Conservation (phyloP, 1,140 invertebrate genomes). For the Neomicropteryx cornuta region DNA sequence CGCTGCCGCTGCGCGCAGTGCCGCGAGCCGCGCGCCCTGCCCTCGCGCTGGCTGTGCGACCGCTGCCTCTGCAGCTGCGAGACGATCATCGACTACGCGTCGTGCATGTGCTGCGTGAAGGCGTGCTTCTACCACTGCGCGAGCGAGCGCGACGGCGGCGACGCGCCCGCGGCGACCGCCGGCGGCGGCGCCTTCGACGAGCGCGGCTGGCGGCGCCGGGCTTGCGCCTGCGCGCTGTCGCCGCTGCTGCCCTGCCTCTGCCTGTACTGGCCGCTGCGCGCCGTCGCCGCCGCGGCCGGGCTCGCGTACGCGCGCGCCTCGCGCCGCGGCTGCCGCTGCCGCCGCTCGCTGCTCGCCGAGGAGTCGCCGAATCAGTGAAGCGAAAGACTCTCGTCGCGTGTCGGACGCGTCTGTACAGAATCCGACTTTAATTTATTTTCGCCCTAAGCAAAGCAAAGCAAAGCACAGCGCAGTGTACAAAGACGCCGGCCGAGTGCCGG, state of each 20-base stretch:
- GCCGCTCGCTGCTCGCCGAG: slow-evolving; percentile 35
- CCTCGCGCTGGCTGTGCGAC: slow-evolving; percentile 79
- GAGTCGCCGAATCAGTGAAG: slow-evolving; percentile 20
- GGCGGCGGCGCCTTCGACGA: slow-evolving; percentile 80
- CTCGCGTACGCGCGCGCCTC: slow-evolving; percentile 68
- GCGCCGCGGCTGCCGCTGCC: slow-evolving; percentile 51
- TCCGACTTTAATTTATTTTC: slow-evolving; percentile 15
- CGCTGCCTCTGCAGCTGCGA: slow-evolving; percentile 79
- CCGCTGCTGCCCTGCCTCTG: slow-evolving; percentile 77
- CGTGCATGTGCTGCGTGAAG: slow-evolving; percentile 89
- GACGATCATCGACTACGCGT: slow-evolving; percentile 74
- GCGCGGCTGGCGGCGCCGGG: slow-evolving; percentile 66
- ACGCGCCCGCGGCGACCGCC: slow-evolving; percentile 46
- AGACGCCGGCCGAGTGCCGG: slow-evolving; percentile 9
- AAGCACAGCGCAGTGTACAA: not conserved
- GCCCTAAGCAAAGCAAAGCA: slow-evolving; percentile 3
- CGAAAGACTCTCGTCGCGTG: slow-evolving; percentile 25
- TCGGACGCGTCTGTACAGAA: slow-evolving; percentile 21
- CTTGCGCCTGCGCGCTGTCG: slow-evolving; percentile 69
- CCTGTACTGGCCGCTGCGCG: slow-evolving; percentile 84
- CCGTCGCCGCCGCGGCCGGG: slow-evolving; percentile 66
- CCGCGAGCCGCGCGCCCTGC: slow-evolving; percentile 69
- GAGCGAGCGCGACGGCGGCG: slow-evolving; percentile 55
- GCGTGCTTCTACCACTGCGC: slow-evolving; percentile 87
- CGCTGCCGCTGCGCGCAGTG: slow-evolving; percentile 81